Percentiles rank a stretch among this genome's conserved stretches.
Evolutionary conservation across 2,888 invertebrate genomes (phyloP).

Genomic region (Habroteleia sp.): DNA sequence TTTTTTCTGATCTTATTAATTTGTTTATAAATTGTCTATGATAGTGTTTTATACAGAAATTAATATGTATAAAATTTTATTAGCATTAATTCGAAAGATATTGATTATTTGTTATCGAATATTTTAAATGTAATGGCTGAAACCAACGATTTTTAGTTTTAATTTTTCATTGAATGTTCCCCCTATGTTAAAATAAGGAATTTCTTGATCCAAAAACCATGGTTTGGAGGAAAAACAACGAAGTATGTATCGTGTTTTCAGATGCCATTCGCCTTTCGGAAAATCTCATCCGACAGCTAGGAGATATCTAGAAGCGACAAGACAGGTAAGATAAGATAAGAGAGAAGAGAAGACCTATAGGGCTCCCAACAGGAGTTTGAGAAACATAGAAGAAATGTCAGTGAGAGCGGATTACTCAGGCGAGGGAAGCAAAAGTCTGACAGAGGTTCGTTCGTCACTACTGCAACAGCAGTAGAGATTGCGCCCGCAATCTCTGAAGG

Average conservation of each 20-base stretch:
- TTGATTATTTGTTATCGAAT: too few species aligned
- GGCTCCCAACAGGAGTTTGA: conserved; percentile 54
- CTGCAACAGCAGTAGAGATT: conserved; percentile 72
- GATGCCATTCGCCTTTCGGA: conserved; percentile 69
- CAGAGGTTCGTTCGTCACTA: conserved; percentile 77
- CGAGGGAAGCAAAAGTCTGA: conserved; percentile 68
- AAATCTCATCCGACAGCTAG: conserved; percentile 73
- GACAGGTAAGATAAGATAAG: conserved; percentile 63
- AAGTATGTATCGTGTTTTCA: conserved; percentile 54
- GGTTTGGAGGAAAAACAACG: conserved; percentile 23
- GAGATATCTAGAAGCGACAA: conserved; percentile 62
- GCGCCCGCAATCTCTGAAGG: conserved; percentile 78
- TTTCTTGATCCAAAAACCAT: conserved; percentile 46
- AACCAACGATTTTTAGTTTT: conserved; percentile 17
- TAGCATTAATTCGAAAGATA: too few species aligned
- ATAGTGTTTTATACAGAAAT: too few species aligned
- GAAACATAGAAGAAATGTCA: conserved; percentile 64
- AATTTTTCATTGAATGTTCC: conserved; percentile 25
- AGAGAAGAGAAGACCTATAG: conserved; percentile 37
- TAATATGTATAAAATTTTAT: too few species aligned
- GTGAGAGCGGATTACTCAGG: conserved; percentile 62
- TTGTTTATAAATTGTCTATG: too few species aligned
- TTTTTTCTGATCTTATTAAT: too few species aligned
- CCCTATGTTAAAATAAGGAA: conserved; percentile 39
- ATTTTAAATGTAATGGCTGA: too few species aligned